Evolutionary conservation across 2,888 invertebrate genomes (phyloP).

Genomic region (Acanthoscelides obtectus): DNA sequence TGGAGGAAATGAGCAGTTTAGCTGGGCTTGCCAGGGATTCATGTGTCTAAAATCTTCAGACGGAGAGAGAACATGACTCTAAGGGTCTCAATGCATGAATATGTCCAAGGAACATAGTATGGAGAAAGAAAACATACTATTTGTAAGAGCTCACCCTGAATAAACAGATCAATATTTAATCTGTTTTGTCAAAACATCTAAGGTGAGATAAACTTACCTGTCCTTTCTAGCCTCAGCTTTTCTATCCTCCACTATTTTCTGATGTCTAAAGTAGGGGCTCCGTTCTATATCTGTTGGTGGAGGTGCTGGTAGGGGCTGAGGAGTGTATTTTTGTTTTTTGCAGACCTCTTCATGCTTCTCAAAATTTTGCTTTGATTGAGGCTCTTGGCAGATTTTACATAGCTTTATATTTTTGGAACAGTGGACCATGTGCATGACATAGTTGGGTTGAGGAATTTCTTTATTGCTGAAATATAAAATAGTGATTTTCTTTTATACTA

Average conservation of each 20-base stretch:
- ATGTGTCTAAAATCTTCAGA: too few relatives aligned
- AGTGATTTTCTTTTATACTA: background rate
- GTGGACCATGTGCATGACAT: conserved; percentile 65
- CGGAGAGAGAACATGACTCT: too few relatives aligned
- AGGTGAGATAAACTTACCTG: conserved; percentile 1
- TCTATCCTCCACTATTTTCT: conserved; percentile 36
- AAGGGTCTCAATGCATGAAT: too few relatives aligned
- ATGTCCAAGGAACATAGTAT: too few relatives aligned
- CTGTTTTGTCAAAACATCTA: too few relatives aligned
- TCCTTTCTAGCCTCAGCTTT: conserved; percentile 33
- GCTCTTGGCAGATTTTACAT: conserved; percentile 65
- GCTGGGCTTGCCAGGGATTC: too few relatives aligned
- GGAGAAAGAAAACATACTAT: too few relatives aligned
- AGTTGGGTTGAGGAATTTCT: conserved; percentile 63
- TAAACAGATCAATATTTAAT: too few relatives aligned
- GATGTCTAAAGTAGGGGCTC: conserved; percentile 33
- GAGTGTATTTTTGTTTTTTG: conserved; percentile 45
- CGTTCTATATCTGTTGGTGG: conserved; percentile 32
- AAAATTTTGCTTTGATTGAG: conserved; percentile 56
- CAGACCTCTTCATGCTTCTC: conserved; percentile 52
- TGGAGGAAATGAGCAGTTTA: too few relatives aligned
- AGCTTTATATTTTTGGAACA: conserved; percentile 63
- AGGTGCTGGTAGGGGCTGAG: conserved; percentile 37
- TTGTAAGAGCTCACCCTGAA: too few relatives aligned
- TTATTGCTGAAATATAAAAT: conserved; percentile 55